Evolutionary conservation across 2,888 invertebrate genomes (phyloP), one percentile per base, ranked within the genome.

Genomic region (Drosophila nr. fundita): DNA sequence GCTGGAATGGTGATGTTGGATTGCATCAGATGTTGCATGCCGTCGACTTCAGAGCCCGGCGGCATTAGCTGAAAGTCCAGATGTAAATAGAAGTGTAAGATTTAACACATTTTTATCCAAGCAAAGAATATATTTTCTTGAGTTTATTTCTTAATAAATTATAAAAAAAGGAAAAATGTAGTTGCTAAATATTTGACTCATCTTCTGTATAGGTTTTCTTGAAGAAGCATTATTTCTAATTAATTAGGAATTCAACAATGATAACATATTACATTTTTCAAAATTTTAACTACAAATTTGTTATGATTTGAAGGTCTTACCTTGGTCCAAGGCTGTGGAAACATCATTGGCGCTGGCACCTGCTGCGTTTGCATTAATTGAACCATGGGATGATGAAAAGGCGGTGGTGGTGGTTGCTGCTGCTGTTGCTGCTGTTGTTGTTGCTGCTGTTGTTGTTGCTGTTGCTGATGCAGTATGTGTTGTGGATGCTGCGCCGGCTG

Each of bases 1-100:
- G 91, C 81, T 91, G 93, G 92, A 92, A 93, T 92, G 91, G 90
- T 87, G 88, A 93, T 91, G 82, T 92, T 92, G 76, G 92, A 88
- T 77, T 91, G 91, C 76, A 92, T 85, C 91, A 93, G 85, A 74
- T 93, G 93, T 75, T 90, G 87, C 82, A 93, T 90, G 50, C 90
- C 85, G 36, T 93, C 93, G 71, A 92, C 91, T 59, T 93, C 93
- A 59, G 87, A 74, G 54, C 76, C 62, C 42, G 91, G 82, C 42
- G 92, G 82, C 81, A 93, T 83, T 60, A 93, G 79, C 92, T 93
- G 52, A 70, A 79, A 78, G 52, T 15, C 24, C 13, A 30, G n/a
- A 13, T 1, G 2, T 34, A 21, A 24, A 32, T 29, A 5, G 0
- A 29, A 29, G n/a, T 50, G 18, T n/a, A 50, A 27, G 8, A 27